Percentiles rank a stretch among this genome's conserved stretches.
Conservation (phyloP, 2,113 vertebrate genomes). For the Callionymus lyra region DNA sequence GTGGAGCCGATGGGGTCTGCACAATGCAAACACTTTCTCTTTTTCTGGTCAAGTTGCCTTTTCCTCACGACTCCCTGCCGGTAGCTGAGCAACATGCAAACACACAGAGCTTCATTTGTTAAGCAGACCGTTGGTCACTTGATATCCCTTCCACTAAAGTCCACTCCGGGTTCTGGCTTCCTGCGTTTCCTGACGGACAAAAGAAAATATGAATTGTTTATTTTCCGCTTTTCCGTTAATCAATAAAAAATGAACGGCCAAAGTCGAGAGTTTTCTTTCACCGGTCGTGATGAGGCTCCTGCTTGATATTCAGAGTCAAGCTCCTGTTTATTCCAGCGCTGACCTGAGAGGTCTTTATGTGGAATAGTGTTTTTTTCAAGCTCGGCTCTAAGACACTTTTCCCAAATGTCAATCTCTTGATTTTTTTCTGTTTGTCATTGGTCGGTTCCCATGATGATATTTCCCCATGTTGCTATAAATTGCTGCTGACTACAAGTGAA, state of each 20-base stretch:
- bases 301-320: too few relatives aligned
- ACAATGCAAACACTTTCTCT: slow-evolving; percentile 41
- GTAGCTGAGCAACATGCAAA: slow-evolving; percentile 72
- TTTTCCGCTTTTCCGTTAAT: too few relatives aligned
- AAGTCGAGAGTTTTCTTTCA: too few relatives aligned
- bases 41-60: slow-evolving; percentile 20
- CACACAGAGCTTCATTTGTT: slow-evolving; percentile 67
- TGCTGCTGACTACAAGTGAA: background rate
- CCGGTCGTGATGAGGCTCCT: too few relatives aligned
- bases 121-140: slow-evolving; percentile 57
- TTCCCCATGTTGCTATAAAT: background rate
- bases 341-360: too few relatives aligned
- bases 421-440: background rate
- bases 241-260: too few relatives aligned
- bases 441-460: background rate
- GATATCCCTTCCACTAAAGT: slow-evolving; percentile 59
- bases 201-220: slow-evolving; percentile 18
- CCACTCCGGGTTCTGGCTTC: slow-evolving; percentile 53
- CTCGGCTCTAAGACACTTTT: background rate
- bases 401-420: slow-evolving; percentile 1
- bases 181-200: slow-evolving; percentile 52
- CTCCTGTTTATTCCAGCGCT: too few relatives aligned
- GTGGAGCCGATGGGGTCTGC: slow-evolving; percentile 39
- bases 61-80: slow-evolving; percentile 41
- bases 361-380: background rate